Evolutionary conservation across 92 coral and sea anemone genomes (phyloP).

Genomic region (Bergia puertoricense): DNA sequence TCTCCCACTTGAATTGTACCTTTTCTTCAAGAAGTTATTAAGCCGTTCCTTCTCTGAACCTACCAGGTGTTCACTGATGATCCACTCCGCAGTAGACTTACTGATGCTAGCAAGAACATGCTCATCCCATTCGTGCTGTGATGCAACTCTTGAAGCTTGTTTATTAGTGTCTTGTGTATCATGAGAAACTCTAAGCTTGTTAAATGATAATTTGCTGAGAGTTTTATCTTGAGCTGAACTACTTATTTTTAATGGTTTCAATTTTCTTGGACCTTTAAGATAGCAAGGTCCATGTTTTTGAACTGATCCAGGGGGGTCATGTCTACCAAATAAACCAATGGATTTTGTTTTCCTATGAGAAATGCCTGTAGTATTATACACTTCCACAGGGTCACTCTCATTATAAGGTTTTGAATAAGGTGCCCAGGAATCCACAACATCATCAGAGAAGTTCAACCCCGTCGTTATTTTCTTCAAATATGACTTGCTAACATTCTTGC

Average conservation of each 20-base stretch:
- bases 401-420: constrained; percentile 81
- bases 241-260: constrained; percentile 64
- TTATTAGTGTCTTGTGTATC: constrained; percentile 43
- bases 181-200: constrained; percentile 25
- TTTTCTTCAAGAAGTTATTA: constrained; percentile 62
- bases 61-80: constrained; percentile 71
- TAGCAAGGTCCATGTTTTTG: constrained; percentile 73
- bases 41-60: constrained; percentile 86
- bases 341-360: constrained; percentile 47
- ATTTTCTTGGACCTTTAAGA: constrained; percentile 65
- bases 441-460: constrained; percentile 77
- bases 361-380: constrained; percentile 61
- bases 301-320: constrained; percentile 71
- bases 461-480: constrained; percentile 72
- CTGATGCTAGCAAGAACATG: constrained; percentile 84
- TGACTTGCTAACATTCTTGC: constrained; percentile 58
- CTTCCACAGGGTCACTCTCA: constrained; percentile 58
- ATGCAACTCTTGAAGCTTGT: constrained; percentile 31
- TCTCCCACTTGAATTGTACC: constrained; percentile 51
- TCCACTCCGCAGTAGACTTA: constrained; percentile 87
- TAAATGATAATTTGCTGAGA: constrained; percentile 31
- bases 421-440: constrained; percentile 84
- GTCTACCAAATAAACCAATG: constrained; percentile 69
- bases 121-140: constrained; percentile 90
- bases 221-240: constrained; percentile 40